Base-by-base conservation (phyloP, 2,113 vertebrate genomes). In the Desmodus rotundus region DNA sequence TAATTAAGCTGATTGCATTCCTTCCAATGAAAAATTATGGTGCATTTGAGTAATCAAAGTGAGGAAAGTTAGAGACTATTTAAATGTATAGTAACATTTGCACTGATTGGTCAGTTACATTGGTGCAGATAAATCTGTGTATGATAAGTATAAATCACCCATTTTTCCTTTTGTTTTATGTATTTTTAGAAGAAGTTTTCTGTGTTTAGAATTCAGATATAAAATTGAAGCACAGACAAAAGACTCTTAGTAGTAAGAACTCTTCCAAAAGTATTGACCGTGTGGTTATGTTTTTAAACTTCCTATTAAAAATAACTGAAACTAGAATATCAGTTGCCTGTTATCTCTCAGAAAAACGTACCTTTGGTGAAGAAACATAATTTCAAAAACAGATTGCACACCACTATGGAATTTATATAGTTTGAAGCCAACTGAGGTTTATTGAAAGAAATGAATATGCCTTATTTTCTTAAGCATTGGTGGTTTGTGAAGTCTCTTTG, bases 111-210 rank as follows among this genome's bases (percentile, higher is more conserved):
- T 74, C 58, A 78, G 14, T 84, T 77, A 63, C 26, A 33, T 12
- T 50, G 80, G 43, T 2, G 0, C 20, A 15, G 13, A 14, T 41
- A 58, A 50, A 80, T 87, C 36, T 12, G 81, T 77, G n/a, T 50
- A n/a, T 78, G 10, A 68, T 80, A 89, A 73, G 87, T 68, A 43
- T 13, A 58, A 65, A 67, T 70, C 26, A 74, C 96, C 94, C 97
- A 97, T 98, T 96, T 97, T 96, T 86, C 89, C 84, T 97, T 96
- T 96, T 97, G 85, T 97, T 98, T 98, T 97, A 93, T 93, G 87
- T 97, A 96, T 94, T 52, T 95, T 90, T 95, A 94, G 94, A 96
- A 90, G 96, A 97, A 96, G 91, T 97, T 84, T 97, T 90, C 58
- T 96, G 65, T 68, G 84, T 86, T 81, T 73, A 91, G 95, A 93